Evolutionary conservation across 2,797 vertebrate genomes (phyloP).

Genomic region (Sarcoramphus papa): DNA sequence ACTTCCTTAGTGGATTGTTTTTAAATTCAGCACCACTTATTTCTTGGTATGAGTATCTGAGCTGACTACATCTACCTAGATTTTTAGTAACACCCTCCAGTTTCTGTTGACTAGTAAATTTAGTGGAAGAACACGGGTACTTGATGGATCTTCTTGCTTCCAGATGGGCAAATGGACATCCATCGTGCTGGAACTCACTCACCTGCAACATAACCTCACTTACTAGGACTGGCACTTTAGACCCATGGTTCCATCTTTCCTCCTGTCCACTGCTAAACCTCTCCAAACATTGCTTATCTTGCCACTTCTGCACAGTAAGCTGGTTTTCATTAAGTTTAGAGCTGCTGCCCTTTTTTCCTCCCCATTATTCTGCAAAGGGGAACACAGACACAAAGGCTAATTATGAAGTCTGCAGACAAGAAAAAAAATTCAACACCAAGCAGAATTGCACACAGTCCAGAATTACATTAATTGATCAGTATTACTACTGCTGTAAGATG

Average conservation of each 20-base stretch:
- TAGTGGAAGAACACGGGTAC: not conserved
- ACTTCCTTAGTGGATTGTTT: not conserved
- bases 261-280: not conserved
- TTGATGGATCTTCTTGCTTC: not conserved
- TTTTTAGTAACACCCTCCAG: not conserved
- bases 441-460: not conserved
- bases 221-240: not conserved
- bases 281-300: not conserved
- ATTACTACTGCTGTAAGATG: not conserved
- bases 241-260: not conserved
- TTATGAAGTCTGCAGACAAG: not conserved
- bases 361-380: not conserved
- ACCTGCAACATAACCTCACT: not conserved
- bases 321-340: not conserved
- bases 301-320: not conserved
- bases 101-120: not conserved
- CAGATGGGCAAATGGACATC: not conserved
- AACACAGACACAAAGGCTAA: not conserved
- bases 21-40: not conserved
- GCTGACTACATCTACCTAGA: not conserved
- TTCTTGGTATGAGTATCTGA: not conserved
- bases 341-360: not conserved
- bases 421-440: not conserved
- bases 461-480: not conserved
- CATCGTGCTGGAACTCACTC: accelerated